These are phyloP conservation scores for Oceanodroma leucorhoa DNA, from an alignment of 2,797 vertebrate genomes.

Conservation along the genomic window DNA sequence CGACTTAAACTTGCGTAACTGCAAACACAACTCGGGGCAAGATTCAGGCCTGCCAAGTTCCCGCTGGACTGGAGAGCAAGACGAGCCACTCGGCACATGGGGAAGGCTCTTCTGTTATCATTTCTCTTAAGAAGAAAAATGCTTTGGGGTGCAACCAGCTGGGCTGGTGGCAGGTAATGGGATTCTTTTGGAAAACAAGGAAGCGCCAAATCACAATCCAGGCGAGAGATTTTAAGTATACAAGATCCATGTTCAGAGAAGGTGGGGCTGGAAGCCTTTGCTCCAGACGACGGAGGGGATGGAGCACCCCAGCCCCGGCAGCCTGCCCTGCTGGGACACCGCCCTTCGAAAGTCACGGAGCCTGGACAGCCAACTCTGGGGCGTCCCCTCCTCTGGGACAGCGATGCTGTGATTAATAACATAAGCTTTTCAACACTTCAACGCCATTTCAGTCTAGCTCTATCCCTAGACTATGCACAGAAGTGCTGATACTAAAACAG, in stretches of 20 bases:
- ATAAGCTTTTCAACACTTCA: background rate
- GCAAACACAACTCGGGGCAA: rapidly evolving
- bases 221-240: rapidly evolving
- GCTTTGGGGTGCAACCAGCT: background rate
- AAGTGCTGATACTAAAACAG: background rate
- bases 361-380: background rate
- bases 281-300: rapidly evolving
- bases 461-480: background rate
- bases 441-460: background rate
- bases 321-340: background rate
- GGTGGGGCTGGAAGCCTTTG: background rate
- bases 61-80: background rate
- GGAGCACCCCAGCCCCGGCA: background rate
- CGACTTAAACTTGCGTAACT: background rate
- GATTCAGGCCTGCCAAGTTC: background rate
- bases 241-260: background rate
- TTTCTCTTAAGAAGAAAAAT: background rate
- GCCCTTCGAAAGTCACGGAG: rapidly evolving
- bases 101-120: background rate
- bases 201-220: background rate
- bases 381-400: background rate
- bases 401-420: background rate
- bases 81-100: background rate
- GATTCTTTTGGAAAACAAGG: background rate
- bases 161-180: background rate